Percentiles rank a stretch among this genome's conserved stretches.
Evolutionary conservation across 2,888 invertebrate species (phyloP).

Genomic region (Agonum fuliginosum): DNA sequence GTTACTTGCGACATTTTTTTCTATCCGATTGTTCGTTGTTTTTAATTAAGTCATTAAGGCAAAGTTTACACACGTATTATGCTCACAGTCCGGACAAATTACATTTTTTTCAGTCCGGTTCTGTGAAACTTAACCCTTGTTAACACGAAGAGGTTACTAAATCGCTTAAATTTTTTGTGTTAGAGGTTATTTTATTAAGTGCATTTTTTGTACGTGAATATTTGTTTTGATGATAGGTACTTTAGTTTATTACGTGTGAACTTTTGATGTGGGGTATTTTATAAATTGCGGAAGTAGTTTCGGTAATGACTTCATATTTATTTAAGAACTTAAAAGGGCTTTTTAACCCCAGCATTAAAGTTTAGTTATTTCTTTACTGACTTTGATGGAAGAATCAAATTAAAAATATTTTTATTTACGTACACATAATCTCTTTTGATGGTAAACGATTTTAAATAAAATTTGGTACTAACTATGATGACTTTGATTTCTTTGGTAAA

Average conservation of each 20-base stretch:
- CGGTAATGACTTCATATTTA: neutral
- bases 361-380: neutral
- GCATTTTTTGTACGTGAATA: conserved; percentile 5
- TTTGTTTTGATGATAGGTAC: conserved; percentile 20
- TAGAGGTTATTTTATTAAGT: conserved; percentile 36
- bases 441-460: too few species aligned
- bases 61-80: neutral
- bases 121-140: conserved; percentile 30
- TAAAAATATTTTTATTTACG: too few species aligned
- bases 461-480: too few species aligned
- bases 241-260: conserved; percentile 14
- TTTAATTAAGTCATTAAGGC: conserved; percentile 41
- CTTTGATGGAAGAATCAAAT: too few species aligned
- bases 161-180: conserved; percentile 32
- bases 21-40: conserved; percentile 19
- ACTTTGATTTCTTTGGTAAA: too few species aligned
- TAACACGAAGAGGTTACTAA: conserved; percentile 19
- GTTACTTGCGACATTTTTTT: conserved; percentile 24
- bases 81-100: conserved; percentile 14
- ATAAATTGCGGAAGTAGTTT: conserved; percentile 32
- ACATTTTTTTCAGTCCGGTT: conserved; percentile 31
- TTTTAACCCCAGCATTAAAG: neutral
- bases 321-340: neutral
- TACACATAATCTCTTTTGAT: too few species aligned
- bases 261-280: conserved; percentile 4